These are phyloP conservation scores for Stichodactyla helianthus DNA, from an alignment of 64 coral and sea anemone genomes.

Conservation along the genomic window DNA sequence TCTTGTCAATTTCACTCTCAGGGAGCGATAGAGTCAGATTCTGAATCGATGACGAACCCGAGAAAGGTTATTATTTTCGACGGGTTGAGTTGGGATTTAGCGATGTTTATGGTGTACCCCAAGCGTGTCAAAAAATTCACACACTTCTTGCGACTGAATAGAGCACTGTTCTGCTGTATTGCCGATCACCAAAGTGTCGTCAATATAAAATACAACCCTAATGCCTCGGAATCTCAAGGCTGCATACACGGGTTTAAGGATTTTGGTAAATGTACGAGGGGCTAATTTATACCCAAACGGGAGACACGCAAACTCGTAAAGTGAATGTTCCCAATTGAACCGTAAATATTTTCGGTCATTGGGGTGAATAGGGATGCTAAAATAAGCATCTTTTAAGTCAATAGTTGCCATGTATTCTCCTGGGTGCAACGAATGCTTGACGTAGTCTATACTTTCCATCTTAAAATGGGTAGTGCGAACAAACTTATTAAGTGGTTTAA, in stretches of 20 bases:
- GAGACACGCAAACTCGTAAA: constrained; percentile 13
- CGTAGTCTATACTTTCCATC: constrained; percentile 19
- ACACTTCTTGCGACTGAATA: not conserved
- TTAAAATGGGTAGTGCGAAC: constrained; percentile 24
- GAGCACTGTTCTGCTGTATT: not conserved
- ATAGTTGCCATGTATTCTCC: not conserved
- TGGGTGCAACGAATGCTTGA: not conserved
- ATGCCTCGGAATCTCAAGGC: not conserved
- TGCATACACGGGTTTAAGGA: constrained; percentile 11
- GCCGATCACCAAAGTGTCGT: no score
- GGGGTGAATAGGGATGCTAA: constrained; percentile 7
- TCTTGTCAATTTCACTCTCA: constrained; percentile 2
- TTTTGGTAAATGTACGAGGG: constrained; percentile 16
- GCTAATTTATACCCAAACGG: constrained; percentile 17
- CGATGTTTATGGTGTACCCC: constrained; percentile 21
- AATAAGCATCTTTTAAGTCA: constrained; percentile 25
- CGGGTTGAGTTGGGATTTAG: constrained; percentile 6
- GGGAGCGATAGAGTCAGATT: constrained; percentile 32
- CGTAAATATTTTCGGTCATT: constrained; percentile 18
- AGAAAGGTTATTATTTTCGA: constrained; percentile 50
- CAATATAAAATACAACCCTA: not conserved
- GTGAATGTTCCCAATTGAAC: not conserved
- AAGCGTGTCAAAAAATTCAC: constrained; percentile 11
- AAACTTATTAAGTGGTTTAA: constrained; percentile 25
- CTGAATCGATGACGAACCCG: constrained; percentile 42